A percentile compares a stretch with the other conserved stretches of the same genome.
Evolutionary conservation across 2,888 invertebrate genomes (phyloP).

Genomic region (Sphaeridia pumilis): DNA sequence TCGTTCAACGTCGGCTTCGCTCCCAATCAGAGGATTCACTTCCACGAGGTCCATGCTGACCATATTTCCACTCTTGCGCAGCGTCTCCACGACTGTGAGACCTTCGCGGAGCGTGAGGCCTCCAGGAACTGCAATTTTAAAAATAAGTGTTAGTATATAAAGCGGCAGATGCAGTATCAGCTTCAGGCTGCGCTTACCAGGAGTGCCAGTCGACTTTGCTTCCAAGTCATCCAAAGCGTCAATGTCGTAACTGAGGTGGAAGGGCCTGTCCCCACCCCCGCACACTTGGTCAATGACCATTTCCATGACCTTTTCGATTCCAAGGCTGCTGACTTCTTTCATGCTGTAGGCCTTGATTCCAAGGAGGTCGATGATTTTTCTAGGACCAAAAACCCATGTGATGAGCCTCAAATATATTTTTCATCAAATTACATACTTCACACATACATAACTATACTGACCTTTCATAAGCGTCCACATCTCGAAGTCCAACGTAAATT

Average conservation of each 20-base stretch:
- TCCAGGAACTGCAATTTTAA: slow-evolving; percentile 62
- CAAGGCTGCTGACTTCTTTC: slow-evolving; percentile 6
- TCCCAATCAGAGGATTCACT: slow-evolving; percentile 75
- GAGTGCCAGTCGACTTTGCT: slow-evolving; percentile 45
- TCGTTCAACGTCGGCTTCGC: slow-evolving; percentile 50
- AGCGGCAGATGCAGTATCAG: too few species aligned
- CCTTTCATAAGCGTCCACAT: slow-evolving; percentile 48
- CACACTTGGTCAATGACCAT: slow-evolving; percentile 4
- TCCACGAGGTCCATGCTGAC: slow-evolving; percentile 79
- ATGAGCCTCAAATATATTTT: too few species aligned
- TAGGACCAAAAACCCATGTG: not conserved
- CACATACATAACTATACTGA: too few species aligned
- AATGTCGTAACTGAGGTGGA: slow-evolving; percentile 82
- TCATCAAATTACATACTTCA: too few species aligned
- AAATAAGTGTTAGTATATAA: too few species aligned
- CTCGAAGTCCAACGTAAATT: slow-evolving; percentile 69
- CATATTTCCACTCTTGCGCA: slow-evolving; percentile 59
- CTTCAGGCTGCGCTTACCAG: too few species aligned
- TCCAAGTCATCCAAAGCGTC: slow-evolving; percentile 44
- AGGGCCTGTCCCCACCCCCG: slow-evolving; percentile 43
- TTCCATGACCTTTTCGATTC: slow-evolving; percentile 4
- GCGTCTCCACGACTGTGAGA: slow-evolving; percentile 64
- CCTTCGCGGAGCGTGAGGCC: slow-evolving; percentile 74
- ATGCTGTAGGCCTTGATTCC: slow-evolving; percentile 2
- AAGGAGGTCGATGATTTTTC: not conserved